Percentiles rank a stretch among this genome's conserved stretches.
These are phyloP conservation scores for Xyrichtys novacula DNA, from an alignment of 2,797 vertebrate species.

Conservation along the genomic window DNA sequence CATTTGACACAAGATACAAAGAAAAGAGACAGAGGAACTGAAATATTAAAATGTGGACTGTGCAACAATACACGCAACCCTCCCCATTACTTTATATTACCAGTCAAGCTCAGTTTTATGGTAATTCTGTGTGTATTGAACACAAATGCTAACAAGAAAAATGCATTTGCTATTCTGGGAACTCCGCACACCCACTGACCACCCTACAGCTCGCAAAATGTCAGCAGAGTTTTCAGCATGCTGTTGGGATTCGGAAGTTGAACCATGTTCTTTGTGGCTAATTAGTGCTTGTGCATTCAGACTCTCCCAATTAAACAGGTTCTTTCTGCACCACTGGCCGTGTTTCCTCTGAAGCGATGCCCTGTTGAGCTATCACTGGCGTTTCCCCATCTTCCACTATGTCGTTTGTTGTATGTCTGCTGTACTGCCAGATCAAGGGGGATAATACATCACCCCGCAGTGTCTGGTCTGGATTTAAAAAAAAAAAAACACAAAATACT, in stretches of 20 bases:
- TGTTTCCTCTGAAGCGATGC: constrained; percentile 62
- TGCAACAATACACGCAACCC: constrained; percentile 23
- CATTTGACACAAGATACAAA: neutral
- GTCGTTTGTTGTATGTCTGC: constrained; percentile 48
- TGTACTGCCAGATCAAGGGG: constrained; percentile 39
- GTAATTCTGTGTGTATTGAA: constrained; percentile 31
- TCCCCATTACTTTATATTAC: constrained; percentile 4
- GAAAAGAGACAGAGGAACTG: neutral
- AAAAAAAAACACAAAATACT: constrained; percentile 54
- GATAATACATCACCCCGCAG: constrained; percentile 42
- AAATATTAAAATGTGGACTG: constrained; percentile 8
- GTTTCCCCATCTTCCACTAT: constrained; percentile 54
- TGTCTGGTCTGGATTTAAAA: constrained; percentile 54
- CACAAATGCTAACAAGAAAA: constrained; percentile 59
- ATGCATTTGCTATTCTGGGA: constrained; percentile 53
- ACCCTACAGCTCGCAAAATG: constrained; percentile 68
- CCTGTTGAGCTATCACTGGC: constrained; percentile 65
- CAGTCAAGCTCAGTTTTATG: constrained; percentile 24
- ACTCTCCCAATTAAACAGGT: constrained; percentile 76
- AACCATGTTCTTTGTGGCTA: constrained; percentile 61
- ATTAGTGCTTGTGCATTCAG: constrained; percentile 74
- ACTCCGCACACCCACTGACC: constrained; percentile 53
- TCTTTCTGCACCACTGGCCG: constrained; percentile 75
- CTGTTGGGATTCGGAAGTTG: constrained; percentile 59
- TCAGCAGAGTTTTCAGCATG: constrained; percentile 62